A percentile compares a stretch with the other conserved stretches of the same genome.
Conservation (phyloP, 92 coral and sea anemone species). For the Metridium senile region DNA sequence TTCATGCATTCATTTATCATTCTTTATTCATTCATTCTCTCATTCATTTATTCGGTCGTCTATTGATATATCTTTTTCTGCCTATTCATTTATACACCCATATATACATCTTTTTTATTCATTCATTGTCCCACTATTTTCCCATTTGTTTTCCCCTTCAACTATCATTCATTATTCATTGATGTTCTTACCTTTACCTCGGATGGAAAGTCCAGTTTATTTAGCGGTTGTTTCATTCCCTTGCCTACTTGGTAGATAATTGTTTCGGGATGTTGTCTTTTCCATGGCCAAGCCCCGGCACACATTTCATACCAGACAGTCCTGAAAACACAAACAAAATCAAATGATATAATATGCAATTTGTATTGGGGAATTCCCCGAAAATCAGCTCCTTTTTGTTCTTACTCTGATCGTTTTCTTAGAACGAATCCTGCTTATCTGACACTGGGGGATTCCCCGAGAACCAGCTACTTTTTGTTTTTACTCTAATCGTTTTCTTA, state of each 20-base stretch:
- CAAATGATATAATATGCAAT: not conserved
- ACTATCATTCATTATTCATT: not conserved
- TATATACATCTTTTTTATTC: too few relatives aligned
- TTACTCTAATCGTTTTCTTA: too few relatives aligned
- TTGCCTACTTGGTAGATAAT: conserved; percentile 94
- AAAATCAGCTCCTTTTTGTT: not conserved
- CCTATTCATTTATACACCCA: not conserved
- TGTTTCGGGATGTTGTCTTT: conserved; percentile 72
- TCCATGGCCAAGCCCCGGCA: conserved; percentile 96
- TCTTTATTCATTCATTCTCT: too few relatives aligned
- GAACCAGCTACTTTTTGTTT: too few relatives aligned
- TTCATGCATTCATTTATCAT: too few relatives aligned
- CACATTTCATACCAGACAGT: conserved; percentile 96
- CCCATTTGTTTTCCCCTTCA: not conserved
- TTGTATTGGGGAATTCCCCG: not conserved
- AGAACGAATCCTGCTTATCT: too few relatives aligned
- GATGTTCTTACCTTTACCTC: conserved; percentile 80
- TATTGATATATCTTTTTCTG: too few relatives aligned
- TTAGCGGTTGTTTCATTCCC: conserved; percentile 79
- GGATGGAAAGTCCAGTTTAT: conserved; percentile 60
- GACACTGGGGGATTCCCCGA: too few relatives aligned
- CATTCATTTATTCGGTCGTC: too few relatives aligned
- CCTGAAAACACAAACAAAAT: conserved; percentile 31
- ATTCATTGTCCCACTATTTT: not conserved
- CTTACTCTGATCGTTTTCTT: too few relatives aligned